A percentile compares a stretch with the other conserved stretches of the same genome.
These are phyloP conservation scores for Epistrophella euchroma DNA, from an alignment of 2,888 invertebrate genomes.

Conservation along the genomic window DNA sequence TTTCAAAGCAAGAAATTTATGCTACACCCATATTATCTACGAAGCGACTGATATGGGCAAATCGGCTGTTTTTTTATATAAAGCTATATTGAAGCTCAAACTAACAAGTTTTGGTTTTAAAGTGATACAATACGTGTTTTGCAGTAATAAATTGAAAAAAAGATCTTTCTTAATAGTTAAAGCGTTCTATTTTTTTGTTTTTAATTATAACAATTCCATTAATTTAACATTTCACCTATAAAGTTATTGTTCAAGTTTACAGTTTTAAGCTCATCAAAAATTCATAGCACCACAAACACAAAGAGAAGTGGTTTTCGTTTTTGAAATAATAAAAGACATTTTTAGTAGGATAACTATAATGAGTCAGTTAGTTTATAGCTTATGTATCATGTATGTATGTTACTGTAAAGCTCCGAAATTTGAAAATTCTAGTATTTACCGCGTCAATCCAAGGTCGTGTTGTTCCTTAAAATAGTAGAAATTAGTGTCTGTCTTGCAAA, in stretches of 20 bases:
- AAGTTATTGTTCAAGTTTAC: slow-evolving; percentile 49
- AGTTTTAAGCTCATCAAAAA: slow-evolving; percentile 29
- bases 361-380: neutral
- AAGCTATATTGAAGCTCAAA: too few relatives aligned
- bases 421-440: too few relatives aligned
- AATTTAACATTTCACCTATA: slow-evolving; percentile 23
- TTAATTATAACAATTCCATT: slow-evolving; percentile 12
- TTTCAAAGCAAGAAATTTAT: too few relatives aligned
- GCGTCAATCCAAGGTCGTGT: too few relatives aligned
- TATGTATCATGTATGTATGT: neutral
- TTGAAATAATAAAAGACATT: slow-evolving; percentile 29
- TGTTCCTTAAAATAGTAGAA: too few relatives aligned
- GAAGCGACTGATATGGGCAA: too few relatives aligned
- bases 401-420: too few relatives aligned
- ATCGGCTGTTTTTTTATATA: too few relatives aligned
- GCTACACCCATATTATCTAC: too few relatives aligned
- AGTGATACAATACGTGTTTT: neutral
- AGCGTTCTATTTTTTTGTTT: slow-evolving; percentile 44
- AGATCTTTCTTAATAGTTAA: slow-evolving; percentile 29
- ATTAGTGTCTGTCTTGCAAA: too few relatives aligned
- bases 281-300: slow-evolving; percentile 31
- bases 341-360: slow-evolving; percentile 4
- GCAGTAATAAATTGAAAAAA: neutral
- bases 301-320: slow-evolving; percentile 27
- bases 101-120: neutral